Evolutionary conservation across 2,113 vertebrate genomes (phyloP).

Genomic region (Pelodiscus sinensis): DNA sequence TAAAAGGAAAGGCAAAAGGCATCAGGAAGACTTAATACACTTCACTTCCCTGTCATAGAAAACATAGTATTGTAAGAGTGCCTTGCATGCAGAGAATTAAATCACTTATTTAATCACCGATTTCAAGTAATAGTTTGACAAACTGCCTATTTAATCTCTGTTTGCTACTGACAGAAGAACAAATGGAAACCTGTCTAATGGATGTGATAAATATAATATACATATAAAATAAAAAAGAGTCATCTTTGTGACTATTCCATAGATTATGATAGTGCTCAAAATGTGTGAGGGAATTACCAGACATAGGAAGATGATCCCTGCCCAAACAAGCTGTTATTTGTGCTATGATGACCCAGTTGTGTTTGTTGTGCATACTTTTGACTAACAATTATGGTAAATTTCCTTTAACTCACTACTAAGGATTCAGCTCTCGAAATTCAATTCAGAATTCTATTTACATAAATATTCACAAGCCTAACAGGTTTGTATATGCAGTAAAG

Average conservation of each 20-base stretch:
- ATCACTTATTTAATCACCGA: constrained; percentile 8
- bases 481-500: constrained; percentile 9
- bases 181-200: constrained; percentile 32
- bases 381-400: not conserved
- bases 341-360: constrained; percentile 13
- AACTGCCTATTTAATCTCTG: constrained; percentile 35
- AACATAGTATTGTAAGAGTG: not conserved
- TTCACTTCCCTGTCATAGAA: not conserved
- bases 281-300: constrained; percentile 8
- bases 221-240: constrained; percentile 40
- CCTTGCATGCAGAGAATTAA: constrained; percentile 11
- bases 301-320: constrained; percentile 17
- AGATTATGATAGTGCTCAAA: constrained; percentile 26
- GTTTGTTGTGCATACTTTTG: constrained; percentile 15
- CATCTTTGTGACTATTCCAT: not conserved
- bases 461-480: constrained; percentile 62
- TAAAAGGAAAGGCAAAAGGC: constrained; percentile 39
- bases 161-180: not conserved
- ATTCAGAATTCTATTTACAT: constrained; percentile 74
- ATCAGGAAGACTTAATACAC: not conserved
- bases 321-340: constrained; percentile 22
- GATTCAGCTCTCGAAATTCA: constrained; percentile 20
- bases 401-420: constrained; percentile 19
- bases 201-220: constrained; percentile 32
- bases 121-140: constrained; percentile 31